Evolutionary conservation across 1,140 invertebrate species (phyloP).

Genomic region (Nasonia vitripennis): DNA sequence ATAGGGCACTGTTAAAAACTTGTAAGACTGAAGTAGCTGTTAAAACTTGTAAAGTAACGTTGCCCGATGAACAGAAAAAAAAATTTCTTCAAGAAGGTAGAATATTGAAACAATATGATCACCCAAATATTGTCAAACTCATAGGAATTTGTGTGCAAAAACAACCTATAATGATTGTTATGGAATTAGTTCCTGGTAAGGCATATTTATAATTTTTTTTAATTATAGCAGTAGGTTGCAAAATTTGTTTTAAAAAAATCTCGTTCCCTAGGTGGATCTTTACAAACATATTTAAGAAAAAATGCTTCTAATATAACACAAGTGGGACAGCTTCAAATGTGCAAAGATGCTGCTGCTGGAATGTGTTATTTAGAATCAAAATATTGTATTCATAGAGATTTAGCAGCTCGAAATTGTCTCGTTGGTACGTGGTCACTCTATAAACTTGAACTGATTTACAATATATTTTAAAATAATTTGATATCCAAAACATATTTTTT

Average conservation of each 20-base stretch:
- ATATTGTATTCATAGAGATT: conserved; percentile 96
- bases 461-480: conserved; percentile 21
- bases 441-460: neutral
- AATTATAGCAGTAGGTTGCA: neutral
- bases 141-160: conserved; percentile 98
- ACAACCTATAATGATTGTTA: conserved; percentile 99
- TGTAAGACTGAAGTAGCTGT: conserved; percentile 91
- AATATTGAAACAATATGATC: conserved; percentile 97
- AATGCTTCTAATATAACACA: conserved; percentile 82
- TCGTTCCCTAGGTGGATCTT: conserved; percentile 85
- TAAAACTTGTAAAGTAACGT: conserved; percentile 94
- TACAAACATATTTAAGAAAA: conserved; percentile 91
- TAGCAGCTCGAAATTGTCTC: conserved; percentile 96
- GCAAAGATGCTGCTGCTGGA: conserved; percentile 93
- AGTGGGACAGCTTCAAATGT: conserved; percentile 90
- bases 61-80: conserved; percentile 96
- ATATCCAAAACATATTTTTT: conserved; percentile 53
- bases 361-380: conserved; percentile 98
- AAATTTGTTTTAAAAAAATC: neutral
- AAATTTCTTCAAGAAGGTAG: conserved; percentile 97
- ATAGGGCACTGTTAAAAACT: conserved; percentile 90
- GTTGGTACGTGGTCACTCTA: conserved; percentile 78
- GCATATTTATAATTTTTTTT: conserved; percentile 36
- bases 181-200: conserved; percentile 95
- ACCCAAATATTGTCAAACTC: conserved; percentile 96